Evolutionary conservation across 2,888 invertebrate species (phyloP).

Genomic region (Drosophila yooni): DNA sequence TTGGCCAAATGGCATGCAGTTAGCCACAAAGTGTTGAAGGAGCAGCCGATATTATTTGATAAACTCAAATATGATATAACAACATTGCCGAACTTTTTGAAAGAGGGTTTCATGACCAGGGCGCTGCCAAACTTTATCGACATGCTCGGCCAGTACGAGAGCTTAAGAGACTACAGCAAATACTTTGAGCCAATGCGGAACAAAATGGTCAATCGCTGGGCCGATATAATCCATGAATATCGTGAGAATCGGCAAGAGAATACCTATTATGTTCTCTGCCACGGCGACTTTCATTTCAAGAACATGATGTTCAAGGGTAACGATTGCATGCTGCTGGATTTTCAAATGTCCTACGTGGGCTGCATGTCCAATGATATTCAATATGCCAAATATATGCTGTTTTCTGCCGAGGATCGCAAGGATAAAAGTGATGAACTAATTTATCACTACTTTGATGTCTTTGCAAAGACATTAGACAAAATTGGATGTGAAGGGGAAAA

Average conservation of each 20-base stretch:
- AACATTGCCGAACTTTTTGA: conserved; percentile 28
- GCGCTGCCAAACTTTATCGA: conserved; percentile 58
- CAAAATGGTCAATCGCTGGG: conserved; percentile 29
- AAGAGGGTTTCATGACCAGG: conserved; percentile 30
- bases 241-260: conserved; percentile 43
- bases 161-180: conserved; percentile 49
- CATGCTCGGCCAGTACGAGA: conserved; percentile 33
- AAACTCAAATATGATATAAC: conserved; percentile 20
- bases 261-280: conserved; percentile 66
- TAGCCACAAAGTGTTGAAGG: conserved; percentile 35
- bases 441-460: conserved; percentile 63
- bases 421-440: conserved; percentile 58
- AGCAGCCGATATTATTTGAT: conserved; percentile 34
- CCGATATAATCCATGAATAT: conserved; percentile 44
- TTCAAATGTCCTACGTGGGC: conserved; percentile 64
- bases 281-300: conserved; percentile 73
- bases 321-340: conserved; percentile 75
- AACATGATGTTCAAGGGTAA: conserved; percentile 73
- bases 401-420: conserved; percentile 51
- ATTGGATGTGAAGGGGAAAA: conserved; percentile 58
- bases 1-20: conserved; percentile 74
- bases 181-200: conserved; percentile 56
- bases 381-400: conserved; percentile 65
- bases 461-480: conserved; percentile 55
- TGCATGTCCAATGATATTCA: conserved; percentile 63